Evolutionary conservation across 2,113 vertebrate species (phyloP), one percentile per base, ranked within the genome.

Genomic region (Cephalopterus ornatus): DNA sequence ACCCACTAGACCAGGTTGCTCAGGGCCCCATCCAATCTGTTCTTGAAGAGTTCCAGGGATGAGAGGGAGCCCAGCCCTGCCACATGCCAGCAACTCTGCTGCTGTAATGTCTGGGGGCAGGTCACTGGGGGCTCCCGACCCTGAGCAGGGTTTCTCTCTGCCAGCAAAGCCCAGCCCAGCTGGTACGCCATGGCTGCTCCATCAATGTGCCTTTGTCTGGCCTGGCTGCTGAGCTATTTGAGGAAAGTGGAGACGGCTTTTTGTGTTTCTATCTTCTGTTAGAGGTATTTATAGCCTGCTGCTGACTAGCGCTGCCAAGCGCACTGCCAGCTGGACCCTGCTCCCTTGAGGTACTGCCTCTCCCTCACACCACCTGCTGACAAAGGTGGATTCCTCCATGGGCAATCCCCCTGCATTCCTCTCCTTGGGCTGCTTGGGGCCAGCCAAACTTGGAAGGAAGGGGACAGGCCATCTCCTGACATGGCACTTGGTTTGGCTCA

Each of bases 151-250:
- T 83, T 92, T 73, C 53, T 88, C n/a, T 85, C 58, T 0, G 4
- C n/a, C 0, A 5, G 23, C 1, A 0, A 71, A 89, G 79, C 89
- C 53, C 91, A 91, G 76, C 84, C 77, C 65, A 87, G 87, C 87
- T 96, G 95, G 92, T 95, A 95, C n/a, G 0, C 49, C 28, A 7
- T 0, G 0, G 44, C 82, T 8, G 3, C 37, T 78, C 26, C 1
- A 21, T 96, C 94, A 95, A 93, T 90, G 78, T 16, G 85, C 63
- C 88, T 95, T 95, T 97, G 95, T 96, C 91, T 94, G 71, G 78
- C 74, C 27, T 0, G 53, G 74, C 90, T 93, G 95, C 84, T 0
- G 11, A 82, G 88, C 90, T 96, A 93, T 94, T 96, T 94, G 82
- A 76, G 94, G 95, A 94, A 97, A 97, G 92, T 9, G 94, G 94